Evolutionary conservation across 2,113 vertebrate genomes (phyloP).

Genomic region (Holacanthus passer): DNA sequence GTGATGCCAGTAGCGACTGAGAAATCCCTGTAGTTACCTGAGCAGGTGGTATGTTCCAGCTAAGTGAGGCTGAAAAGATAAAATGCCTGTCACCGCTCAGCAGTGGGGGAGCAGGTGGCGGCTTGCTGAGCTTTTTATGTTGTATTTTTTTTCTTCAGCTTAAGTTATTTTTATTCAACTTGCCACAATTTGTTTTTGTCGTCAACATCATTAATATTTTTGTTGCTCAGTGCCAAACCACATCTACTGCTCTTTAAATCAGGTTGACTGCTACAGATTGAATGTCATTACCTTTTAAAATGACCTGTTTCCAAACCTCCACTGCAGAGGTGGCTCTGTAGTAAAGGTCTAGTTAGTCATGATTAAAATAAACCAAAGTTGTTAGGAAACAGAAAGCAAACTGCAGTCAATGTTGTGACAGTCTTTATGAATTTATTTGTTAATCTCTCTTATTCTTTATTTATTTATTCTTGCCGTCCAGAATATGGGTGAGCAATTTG

Average conservation of each 20-base stretch:
- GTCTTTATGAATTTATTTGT: not conserved
- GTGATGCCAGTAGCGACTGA: not conserved
- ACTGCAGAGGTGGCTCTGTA: too few relatives aligned
- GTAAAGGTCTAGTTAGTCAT: not conserved
- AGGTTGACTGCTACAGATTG: not conserved
- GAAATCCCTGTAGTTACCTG: not conserved
- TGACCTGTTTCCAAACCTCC: too few relatives aligned
- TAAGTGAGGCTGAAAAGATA: not conserved
- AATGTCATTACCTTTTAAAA: too few relatives aligned
- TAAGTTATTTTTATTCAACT: not conserved
- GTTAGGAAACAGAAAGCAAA: not conserved
- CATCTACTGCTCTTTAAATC: not conserved
- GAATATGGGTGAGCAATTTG: not conserved
- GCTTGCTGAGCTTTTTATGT: not conserved
- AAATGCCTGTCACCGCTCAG: not conserved
- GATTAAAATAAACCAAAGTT: not conserved
- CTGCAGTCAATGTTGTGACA: not conserved
- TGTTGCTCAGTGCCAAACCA: not conserved
- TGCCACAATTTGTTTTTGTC: not conserved
- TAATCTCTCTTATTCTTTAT: not conserved
- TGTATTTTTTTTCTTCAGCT: not conserved
- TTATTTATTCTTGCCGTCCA: not conserved
- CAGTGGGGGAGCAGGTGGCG: not conserved
- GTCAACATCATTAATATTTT: too few relatives aligned
- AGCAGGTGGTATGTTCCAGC: not conserved